Base-by-base conservation (phyloP, 1,140 invertebrate genomes). In the Meloidogyne hapla region DNA sequence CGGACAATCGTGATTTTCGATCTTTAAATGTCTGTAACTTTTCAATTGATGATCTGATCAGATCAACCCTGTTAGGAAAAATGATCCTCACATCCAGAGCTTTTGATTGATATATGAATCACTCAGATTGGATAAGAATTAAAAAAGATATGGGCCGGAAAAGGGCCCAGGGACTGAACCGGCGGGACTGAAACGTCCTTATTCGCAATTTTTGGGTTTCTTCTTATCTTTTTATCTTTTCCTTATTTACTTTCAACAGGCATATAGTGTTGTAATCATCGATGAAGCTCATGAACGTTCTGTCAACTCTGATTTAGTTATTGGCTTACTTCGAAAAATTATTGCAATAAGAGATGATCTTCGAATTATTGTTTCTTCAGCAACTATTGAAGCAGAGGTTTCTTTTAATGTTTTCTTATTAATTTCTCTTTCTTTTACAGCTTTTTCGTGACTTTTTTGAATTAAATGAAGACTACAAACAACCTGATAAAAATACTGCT, bases 261-360 rank as follows among this genome's bases (percentile, higher is more conserved):
- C 81, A 15, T 45, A 78, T 18, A 76, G 76, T 62, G 38, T 79
- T n/a, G 92, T 99, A 23, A 94, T 98, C 77, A 90, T 99, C 62
- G 96, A 99, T 87, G 96, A 99, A 89, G 96, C 96, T 56, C 96
- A 99, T 86, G 96, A 99, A 88, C 90, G 96, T n/a, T 92, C 91
- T 91, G 92, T 92, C 8, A 94, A 79, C 92, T 97, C 95, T 5
- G 97, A 99, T 88, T 95, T 99, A 28, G 90, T 99, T 2, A 98
- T 99, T 89, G 97, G 97, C 13, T 88, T 99, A 68, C 89, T 99
- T 8, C 26, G 93, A 93, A 80, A 97, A 99, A 88, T 88, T 98
- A 1, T 98, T 97, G 88, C 89, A 98, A 42, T 99, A 98, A 80
- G 96, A 98, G 0, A 99, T 95, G 1, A 97, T 94, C 84, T 96